Base-by-base conservation (phyloP, 2,888 invertebrate species). In the Eueremaeus valkanovi region DNA sequence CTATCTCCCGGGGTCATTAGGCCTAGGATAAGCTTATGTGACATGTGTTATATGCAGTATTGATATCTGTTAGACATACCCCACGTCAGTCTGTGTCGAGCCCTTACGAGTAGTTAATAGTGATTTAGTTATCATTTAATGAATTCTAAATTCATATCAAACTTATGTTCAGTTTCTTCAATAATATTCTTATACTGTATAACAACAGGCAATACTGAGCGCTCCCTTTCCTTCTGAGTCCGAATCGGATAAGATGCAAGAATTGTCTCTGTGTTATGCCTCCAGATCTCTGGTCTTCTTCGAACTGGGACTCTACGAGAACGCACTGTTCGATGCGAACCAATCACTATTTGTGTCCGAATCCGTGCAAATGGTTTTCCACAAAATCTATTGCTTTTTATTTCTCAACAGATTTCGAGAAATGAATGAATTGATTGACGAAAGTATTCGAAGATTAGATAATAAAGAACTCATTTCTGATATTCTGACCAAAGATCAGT, bases 351-450 rank as follows among this genome's bases (percentile, higher is more conserved):
- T 6, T 33, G 29, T 63, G 13, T 63, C 1, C 1, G 31, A 29
- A 63, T 21, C 63, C 6, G 1, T 11, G 1, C 31, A 63, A 63
- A 63, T 33, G 63, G 3, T 63, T 29, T 27, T 16, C 31, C 11
- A 33, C n/a, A 63, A 63, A 33, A 31, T 63, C 18, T 5, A 63
- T 31, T 63, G 33, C 31, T n/a, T 63, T 5, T 5, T 5, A 33
- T 3, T 33, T 27, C 6, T 33, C 11, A 55, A 27, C 8, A 24
- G 5, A 55, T 55, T 55, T 8, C 3, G 13, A 16, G 24, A 21
- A 55, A 55, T 55, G 55, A 33, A 63, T n/a, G 31, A 29, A 58
- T 58, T 58, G 24, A 58, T 58, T 16, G 58, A 58, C 9, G 58
- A 58, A 24, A 9, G 24, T 8, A 21, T 58, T 29, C 8, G 24